phyloP scores from a whole-genome alignment of 2,888 invertebrate genomes.

The Cybosia mesomella region DNA sequence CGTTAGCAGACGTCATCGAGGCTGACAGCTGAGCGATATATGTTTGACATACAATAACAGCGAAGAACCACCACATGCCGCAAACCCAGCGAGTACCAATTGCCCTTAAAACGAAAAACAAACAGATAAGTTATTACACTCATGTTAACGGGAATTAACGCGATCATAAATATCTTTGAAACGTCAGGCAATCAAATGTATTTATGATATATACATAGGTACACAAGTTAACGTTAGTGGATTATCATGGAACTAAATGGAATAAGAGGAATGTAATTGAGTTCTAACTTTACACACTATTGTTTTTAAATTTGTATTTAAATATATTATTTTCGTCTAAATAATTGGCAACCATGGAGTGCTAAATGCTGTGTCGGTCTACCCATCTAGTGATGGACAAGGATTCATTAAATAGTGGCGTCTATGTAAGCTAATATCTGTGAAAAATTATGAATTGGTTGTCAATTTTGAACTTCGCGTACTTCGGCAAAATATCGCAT shows the following conservation, averaged over 20 bases:
- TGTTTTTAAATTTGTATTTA: too few relatives aligned
- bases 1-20: constrained; percentile 94
- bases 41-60: constrained; percentile 96
- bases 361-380: too few relatives aligned
- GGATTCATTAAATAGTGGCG: neutral
- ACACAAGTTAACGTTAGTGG: too few relatives aligned
- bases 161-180: too few relatives aligned
- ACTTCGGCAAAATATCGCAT: constrained; percentile 97
- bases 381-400: neutral
- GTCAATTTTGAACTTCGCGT: constrained; percentile 53
- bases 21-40: constrained; percentile 98
- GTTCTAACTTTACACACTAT: too few relatives aligned
- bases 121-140: neutral
- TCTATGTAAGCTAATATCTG: neutral
- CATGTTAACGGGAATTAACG: neutral
- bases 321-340: too few relatives aligned
- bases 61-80: constrained; percentile 98
- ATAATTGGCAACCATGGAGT: too few relatives aligned
- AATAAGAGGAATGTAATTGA: too few relatives aligned
- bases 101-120: constrained; percentile 86
- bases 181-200: too few relatives aligned
- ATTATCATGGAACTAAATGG: too few relatives aligned
- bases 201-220: too few relatives aligned
- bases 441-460: neutral
- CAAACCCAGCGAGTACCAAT: constrained; percentile 96